A percentile compares a stretch with the other conserved stretches of the same genome.
phyloP scores from a whole-genome alignment of 2,888 invertebrate genomes.

The Diarsia rubi region DNA sequence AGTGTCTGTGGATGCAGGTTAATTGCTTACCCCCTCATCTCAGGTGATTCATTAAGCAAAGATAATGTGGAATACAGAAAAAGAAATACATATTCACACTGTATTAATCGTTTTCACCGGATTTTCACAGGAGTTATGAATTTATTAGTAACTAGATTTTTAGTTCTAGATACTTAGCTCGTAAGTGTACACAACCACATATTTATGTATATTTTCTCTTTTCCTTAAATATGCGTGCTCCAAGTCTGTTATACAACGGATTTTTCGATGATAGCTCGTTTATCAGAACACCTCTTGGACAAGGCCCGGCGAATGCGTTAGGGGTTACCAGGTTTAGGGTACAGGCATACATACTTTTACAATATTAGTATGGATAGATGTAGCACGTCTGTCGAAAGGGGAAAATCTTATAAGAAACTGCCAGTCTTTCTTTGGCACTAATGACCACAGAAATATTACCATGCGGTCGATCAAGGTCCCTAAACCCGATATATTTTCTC shows the following conservation, averaged over 20 bases:
- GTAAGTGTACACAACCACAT: not conserved
- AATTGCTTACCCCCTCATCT: not conserved
- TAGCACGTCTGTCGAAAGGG: not conserved
- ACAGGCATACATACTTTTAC: not conserved
- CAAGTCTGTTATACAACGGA: not conserved
- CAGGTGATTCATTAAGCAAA: not conserved
- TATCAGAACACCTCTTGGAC: too few relatives aligned
- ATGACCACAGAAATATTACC: conserved; percentile 9
- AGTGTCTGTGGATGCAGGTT: not conserved
- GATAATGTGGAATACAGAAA: not conserved
- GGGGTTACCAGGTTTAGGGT: not conserved
- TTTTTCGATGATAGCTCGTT: too few relatives aligned
- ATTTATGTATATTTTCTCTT: too few relatives aligned
- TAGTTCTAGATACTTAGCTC: not conserved
- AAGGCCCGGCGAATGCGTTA: too few relatives aligned
- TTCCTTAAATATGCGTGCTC: not conserved
- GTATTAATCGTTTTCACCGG: not conserved
- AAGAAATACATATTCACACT: not conserved
- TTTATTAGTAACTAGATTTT: not conserved
- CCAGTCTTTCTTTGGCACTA: not conserved
- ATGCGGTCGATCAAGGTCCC: conserved; percentile 3
- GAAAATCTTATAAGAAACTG: too few relatives aligned
- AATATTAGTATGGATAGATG: not conserved
- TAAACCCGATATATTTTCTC: conserved; percentile 30
- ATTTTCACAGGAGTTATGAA: too few relatives aligned